These are phyloP conservation scores for Molothrus aeneus DNA, from an alignment of 2,797 vertebrate species.

Conservation along the genomic window DNA sequence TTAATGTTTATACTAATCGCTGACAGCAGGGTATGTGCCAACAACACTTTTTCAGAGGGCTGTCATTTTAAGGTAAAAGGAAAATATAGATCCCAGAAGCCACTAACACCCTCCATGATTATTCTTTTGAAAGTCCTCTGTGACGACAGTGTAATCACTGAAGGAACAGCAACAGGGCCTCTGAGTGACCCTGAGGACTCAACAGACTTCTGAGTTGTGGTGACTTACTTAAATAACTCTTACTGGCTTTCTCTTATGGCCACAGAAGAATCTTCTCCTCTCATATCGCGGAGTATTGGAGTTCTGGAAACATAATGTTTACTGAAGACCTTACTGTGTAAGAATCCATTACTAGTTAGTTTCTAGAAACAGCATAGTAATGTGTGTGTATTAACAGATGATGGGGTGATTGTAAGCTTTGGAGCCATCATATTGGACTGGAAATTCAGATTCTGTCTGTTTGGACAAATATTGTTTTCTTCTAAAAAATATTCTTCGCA, in stretches of 20 bases:
- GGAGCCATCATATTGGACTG: background rate
- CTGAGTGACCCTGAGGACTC: background rate
- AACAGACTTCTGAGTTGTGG: background rate
- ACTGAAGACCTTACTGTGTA: background rate
- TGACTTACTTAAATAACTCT: background rate
- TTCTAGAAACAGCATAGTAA: background rate
- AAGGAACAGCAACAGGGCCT: background rate
- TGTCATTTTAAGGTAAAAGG: conserved; percentile 1
- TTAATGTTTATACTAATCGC: background rate
- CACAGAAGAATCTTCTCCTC: background rate
- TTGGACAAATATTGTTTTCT: background rate
- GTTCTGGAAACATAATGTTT: background rate
- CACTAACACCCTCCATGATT: background rate
- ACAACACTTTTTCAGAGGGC: background rate
- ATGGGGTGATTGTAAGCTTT: background rate
- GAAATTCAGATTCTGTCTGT: background rate
- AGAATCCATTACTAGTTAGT: background rate
- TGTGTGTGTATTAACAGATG: background rate
- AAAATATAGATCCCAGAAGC: background rate
- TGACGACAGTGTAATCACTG: background rate
- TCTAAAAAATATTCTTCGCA: background rate
- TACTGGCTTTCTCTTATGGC: background rate
- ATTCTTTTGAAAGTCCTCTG: background rate
- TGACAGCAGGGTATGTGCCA: background rate
- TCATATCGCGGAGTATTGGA: background rate